Evolutionary conservation across 2,888 invertebrate genomes (phyloP), one percentile per base, ranked within the genome.

Genomic region (Hypsopygia costalis): DNA sequence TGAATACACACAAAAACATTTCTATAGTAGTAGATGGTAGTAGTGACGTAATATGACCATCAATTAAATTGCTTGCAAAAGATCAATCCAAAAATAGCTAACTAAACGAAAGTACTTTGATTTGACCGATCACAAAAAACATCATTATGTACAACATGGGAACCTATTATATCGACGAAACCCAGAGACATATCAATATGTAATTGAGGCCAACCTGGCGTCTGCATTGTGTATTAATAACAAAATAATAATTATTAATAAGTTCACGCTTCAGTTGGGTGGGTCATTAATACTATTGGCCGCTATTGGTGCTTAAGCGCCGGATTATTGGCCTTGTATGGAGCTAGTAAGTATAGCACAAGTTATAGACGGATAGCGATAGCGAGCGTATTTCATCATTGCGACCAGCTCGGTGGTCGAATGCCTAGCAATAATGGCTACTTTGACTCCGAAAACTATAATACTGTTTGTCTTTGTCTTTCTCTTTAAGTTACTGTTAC

Each of bases 231-330:
- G 44, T 44, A 44, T 44, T 68, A 61, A 69, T 58, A 59, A 47
- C 50, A 35, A 57, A 65, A 61, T 68, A 53, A 69, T 68, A 58
- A 63, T 65, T 65, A 69, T 68, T 64, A 71, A 71, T 69, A 62
- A 65, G 57, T 50, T 52, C 51, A 58, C 44, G 51, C 55, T 52
- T 51, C 52, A 55, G 46, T 55, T 50, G 38, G 41, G 9, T 28
- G 36, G 25, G 9, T 6, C 9, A 34, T 34, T 34, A 25, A 47
- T 62, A 54, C 44, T 47, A 47, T 47, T 52, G 51, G 49, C 50
- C 61, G 53, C 44, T 47, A 47, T 47, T 52, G 51, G 49, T 51
- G 46, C 45, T 44, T 44, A 44, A 52, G 44, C 46, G 49, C 32
- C 46, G 51, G 54, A 51, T 51, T 54, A 52, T 41, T 21, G 11